Evolutionary conservation across 2,888 invertebrate genomes (phyloP), one percentile per base, ranked within the genome.

Genomic region (Rosalia funebris): DNA sequence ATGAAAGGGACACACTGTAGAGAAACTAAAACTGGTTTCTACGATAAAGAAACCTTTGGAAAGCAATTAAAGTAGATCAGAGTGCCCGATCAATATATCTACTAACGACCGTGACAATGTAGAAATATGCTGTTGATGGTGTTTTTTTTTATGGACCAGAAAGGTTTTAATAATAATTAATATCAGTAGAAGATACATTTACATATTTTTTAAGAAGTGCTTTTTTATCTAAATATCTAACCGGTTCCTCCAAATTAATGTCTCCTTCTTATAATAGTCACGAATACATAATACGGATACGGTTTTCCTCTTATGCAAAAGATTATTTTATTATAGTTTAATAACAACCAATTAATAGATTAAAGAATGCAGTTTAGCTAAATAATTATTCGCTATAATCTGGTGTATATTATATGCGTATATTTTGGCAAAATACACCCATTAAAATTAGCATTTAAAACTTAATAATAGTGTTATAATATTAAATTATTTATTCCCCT

Each of bases 21-120:
- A 44, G 44, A 44, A 50, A 39, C 39, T 25, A 37, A 50, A 50
- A 50, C 50, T 42, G 1, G 53, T 53, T 53, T 53, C 17, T 42
- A 32, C 15, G 41, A 53, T 53, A 42, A 53, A 53, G 42, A n/a
- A 42, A 32, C 53, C 32, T 42, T 31, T 53, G 42, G 53, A 53
- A 53, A 41, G 53, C 42, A 42, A 53, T 53, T 53, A 53, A 50
- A 53, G 39, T 53, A 42, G 53, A 53, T 53, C 53, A 39, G 42
- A 17, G 19, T 16, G 42, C 42, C 53, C 19, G 53, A 53, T 53
- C 53, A 42, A 53, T 53, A 53, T 15, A 53, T 50, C 50, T 37
- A 39, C 50, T 50, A 39, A 50, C 50, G 50, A 50, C 50, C 50
- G 17, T 53, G 53, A 53, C 53, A 42, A 34, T 53, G 53, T 41